phyloP scores from a whole-genome alignment of 2,113 vertebrate genomes.

The Rhagologus leucostigma region DNA sequence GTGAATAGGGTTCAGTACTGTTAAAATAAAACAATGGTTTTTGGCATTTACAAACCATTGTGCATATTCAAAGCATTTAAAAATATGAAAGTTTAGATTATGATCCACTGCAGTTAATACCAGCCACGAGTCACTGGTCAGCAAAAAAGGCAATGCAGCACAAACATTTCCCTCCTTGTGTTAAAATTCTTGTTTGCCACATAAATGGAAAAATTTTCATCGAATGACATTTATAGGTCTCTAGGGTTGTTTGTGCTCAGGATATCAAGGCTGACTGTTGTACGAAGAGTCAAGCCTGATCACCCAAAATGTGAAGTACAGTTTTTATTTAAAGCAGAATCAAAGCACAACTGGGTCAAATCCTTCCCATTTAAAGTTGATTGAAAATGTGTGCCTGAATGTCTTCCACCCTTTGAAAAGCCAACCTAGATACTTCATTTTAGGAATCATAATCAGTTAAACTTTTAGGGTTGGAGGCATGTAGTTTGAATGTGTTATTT shows the following conservation, averaged over 20 bases:
- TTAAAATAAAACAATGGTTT: background rate
- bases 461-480: background rate
- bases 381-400: background rate
- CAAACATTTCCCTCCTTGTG: background rate
- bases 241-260: background rate
- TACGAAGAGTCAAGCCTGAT: background rate
- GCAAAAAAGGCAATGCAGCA: background rate
- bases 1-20: background rate
- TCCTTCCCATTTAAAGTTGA: background rate
- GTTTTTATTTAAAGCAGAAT: background rate
- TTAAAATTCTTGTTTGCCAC: background rate
- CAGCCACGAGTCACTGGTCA: background rate
- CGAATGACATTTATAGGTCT: background rate
- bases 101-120: background rate
- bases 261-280: background rate
- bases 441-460: background rate
- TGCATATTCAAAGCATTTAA: background rate
- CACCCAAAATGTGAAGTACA: background rate
- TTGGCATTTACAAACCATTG: background rate
- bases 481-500: accelerated
- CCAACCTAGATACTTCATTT: background rate
- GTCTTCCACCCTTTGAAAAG: background rate
- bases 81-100: background rate
- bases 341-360: background rate
- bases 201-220: background rate